Percentiles rank a stretch among this genome's conserved stretches.
These are phyloP conservation scores for Tetropium fuscum DNA, from an alignment of 2,888 invertebrate species.

Conservation along the genomic window DNA sequence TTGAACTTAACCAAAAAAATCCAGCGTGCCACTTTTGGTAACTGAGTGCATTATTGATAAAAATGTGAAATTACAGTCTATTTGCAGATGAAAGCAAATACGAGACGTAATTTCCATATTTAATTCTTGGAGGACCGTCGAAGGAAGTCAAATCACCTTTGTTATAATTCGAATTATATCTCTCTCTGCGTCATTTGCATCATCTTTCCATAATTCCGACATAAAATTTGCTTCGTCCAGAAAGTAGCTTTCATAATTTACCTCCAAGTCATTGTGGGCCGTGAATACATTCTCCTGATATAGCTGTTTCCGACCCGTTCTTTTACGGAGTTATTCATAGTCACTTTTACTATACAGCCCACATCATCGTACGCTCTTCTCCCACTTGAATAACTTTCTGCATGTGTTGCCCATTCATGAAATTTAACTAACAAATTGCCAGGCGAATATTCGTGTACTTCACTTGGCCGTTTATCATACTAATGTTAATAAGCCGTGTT, in stretches of 20 bases:
- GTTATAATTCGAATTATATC: no score
- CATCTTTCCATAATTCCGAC: neutral
- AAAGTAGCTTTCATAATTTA: neutral
- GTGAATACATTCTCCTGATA: slow-evolving; percentile 8
- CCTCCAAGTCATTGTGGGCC: neutral
- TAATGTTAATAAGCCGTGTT: no score
- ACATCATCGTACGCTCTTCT: slow-evolving; percentile 24
- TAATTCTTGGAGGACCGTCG: no score
- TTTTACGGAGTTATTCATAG: slow-evolving; percentile 25
- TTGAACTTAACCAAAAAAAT: no score
- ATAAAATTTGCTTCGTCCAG: neutral
- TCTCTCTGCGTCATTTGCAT: neutral
- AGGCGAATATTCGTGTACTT: neutral
- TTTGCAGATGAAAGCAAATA: neutral
- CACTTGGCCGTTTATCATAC: no score
- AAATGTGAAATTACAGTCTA: neutral
- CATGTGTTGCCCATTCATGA: slow-evolving; percentile 7
- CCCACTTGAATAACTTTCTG: slow-evolving; percentile 10
- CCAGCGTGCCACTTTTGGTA: no score
- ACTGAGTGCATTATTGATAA: no score
- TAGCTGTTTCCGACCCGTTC: slow-evolving; percentile 4
- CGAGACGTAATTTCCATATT: no score
- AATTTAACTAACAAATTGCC: slow-evolving; percentile 1
- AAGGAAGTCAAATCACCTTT: no score
- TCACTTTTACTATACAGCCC: slow-evolving; percentile 28